Base-by-base conservation (phyloP, 2,888 invertebrate genomes). In the Trachelus iudaicus region DNA sequence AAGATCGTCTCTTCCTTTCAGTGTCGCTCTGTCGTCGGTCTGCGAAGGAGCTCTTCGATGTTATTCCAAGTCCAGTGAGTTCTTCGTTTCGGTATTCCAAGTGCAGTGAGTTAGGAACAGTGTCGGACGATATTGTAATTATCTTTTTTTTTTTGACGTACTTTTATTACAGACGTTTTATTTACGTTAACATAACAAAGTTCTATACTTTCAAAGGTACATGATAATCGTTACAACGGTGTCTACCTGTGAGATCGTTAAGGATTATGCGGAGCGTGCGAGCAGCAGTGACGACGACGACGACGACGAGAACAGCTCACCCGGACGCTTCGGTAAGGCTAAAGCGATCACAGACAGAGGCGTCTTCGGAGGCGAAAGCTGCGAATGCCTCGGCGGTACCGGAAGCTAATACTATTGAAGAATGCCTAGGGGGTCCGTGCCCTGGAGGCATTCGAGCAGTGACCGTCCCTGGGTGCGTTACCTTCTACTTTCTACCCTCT, bases 171-270 rank as follows among this genome's bases (percentile, higher is more conserved):
- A 90, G 90, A 89, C 84, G 86, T 90, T 89, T 89, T 87, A 88
- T 89, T 89, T 90, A 89, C 85, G 86, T 90, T 89, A 90, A 90
- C 89, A 90, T 90, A 91, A 91, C 90, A 90, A 91, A 91, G 87
- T 90, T 85, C 88, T 90, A 90, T 91, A 91, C 89, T 91, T 91
- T 90, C 90, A 90, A 90, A 90, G 90, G 91, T 91, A 91, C 90
- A 91, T 87, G 87, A 89, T 88, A 86, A 89, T 90, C 89, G 85
- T 89, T 90, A 90, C 88, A 90, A 88, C 90, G 86, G 86, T 89
- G 86, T 88, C 87, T 88, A 88, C 86, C 88, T 89, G 89, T 90
- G 90, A 91, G 88, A 89, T 89, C 88, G 88, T 90, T 85, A 85
- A 88, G 85, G 82, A 88, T 90, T 87, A 86, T 88, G 83, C 88